Percentiles rank a stretch among this genome's conserved stretches.
phyloP scores from a whole-genome alignment of 2,888 invertebrate genomes.

The Andrena camellia region DNA sequence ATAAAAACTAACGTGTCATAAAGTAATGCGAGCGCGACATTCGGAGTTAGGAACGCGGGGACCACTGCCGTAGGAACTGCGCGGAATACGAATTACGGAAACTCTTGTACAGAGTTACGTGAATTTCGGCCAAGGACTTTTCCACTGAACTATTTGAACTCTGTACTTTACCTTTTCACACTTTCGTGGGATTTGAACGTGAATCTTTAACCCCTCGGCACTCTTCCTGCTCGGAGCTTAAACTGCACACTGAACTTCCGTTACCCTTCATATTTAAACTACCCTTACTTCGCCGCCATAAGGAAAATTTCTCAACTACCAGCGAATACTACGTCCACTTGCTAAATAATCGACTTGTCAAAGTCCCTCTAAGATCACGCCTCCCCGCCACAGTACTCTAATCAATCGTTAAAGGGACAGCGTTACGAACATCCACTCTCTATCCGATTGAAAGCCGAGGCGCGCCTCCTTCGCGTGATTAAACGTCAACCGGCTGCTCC shows the following conservation, averaged over 20 bases:
- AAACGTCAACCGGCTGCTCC: background rate
- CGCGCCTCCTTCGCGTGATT: background rate
- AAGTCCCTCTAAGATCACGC: too few species aligned
- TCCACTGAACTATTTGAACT: background rate
- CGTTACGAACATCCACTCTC: background rate
- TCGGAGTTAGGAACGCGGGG: too few species aligned
- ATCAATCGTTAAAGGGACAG: background rate
- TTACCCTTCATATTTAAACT: background rate
- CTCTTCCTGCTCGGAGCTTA: background rate
- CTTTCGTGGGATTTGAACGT: background rate
- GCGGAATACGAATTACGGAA: background rate
- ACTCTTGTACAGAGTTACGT: slow-evolving; percentile 4
- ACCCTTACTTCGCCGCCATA: background rate
- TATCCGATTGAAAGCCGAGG: background rate
- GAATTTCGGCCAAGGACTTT: background rate
- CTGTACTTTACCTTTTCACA: background rate
- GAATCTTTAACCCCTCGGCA: background rate
- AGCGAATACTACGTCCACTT: background rate
- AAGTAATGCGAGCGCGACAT: too few species aligned
- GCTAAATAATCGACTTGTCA: too few species aligned
- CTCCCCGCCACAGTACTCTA: background rate
- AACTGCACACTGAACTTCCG: background rate
- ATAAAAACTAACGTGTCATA: too few species aligned
- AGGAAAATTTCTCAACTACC: background rate
- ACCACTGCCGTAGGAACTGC: background rate